Evolutionary conservation across 2,888 invertebrate species (phyloP).

Genomic region (Epirrhoe tristata): DNA sequence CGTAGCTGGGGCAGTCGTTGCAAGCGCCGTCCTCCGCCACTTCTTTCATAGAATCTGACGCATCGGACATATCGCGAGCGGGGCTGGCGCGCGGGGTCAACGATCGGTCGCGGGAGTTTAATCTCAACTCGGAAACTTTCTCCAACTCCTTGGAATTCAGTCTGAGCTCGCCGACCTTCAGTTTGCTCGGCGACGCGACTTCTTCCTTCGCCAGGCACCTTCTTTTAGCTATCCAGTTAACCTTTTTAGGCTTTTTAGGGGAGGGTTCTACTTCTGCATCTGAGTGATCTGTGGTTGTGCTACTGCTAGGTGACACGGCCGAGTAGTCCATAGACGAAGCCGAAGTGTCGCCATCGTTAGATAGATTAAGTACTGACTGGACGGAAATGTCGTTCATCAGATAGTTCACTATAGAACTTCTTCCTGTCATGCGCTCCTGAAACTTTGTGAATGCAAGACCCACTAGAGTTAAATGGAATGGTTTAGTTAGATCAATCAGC

Average conservation of each 20-base stretch:
- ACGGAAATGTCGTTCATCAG: conserved; percentile 92
- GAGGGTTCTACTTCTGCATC: conserved; percentile 90
- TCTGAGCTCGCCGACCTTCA: conserved; percentile 88
- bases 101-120: conserved; percentile 77
- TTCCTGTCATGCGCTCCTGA: conserved; percentile 88
- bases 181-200: conserved; percentile 89
- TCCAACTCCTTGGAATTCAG: conserved; percentile 87
- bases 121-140: conserved; percentile 79
- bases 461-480: conserved; percentile 92
- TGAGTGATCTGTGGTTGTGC: conserved; percentile 85
- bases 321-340: conserved; percentile 79
- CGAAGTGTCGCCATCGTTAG: conserved; percentile 83
- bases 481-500: conserved; percentile 89
- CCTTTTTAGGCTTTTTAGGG: conserved; percentile 89
- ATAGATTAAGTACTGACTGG: conserved; percentile 89
- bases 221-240: conserved; percentile 80
- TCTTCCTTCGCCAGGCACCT: conserved; percentile 78
- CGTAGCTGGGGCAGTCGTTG: conserved; percentile 87
- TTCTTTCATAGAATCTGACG: conserved; percentile 75
- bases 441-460: conserved; percentile 94
- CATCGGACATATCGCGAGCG: conserved; percentile 75
- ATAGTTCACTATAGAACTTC: conserved; percentile 90
- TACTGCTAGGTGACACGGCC: conserved; percentile 78
- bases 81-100: conserved; percentile 79
- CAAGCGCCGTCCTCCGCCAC: conserved; percentile 69